These are phyloP conservation scores for Amphiprion ocellaris DNA, from an alignment of 2,113 vertebrate species.

Conservation along the genomic window DNA sequence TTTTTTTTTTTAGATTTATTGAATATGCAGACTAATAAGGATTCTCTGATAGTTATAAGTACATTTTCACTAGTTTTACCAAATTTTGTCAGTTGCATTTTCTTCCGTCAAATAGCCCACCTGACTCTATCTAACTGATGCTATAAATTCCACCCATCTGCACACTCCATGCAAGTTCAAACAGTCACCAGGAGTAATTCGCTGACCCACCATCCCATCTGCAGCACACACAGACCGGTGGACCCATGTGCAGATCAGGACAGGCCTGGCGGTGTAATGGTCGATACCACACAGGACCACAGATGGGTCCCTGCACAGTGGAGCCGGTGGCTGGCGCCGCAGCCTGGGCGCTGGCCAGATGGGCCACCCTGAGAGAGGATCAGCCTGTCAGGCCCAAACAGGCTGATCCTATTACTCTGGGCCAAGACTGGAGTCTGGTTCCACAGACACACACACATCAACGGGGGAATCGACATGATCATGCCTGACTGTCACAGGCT, in stretches of 20 bases:
- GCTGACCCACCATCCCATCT: slow-evolving; percentile 61
- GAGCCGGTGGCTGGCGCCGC: slow-evolving; percentile 65
- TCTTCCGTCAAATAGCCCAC: neutral
- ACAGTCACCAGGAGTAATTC: slow-evolving; percentile 20
- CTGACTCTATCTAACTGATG: neutral
- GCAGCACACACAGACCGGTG: slow-evolving; percentile 51
- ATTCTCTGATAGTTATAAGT: too few relatives aligned
- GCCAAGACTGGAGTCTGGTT: slow-evolving; percentile 68
- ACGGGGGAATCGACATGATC: slow-evolving; percentile 59
- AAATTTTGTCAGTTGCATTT: neutral
- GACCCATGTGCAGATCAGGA: slow-evolving; percentile 56
- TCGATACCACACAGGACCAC: slow-evolving; percentile 72
- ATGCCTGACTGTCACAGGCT: slow-evolving; percentile 33
- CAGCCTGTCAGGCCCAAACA: slow-evolving; percentile 69
- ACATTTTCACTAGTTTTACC: neutral
- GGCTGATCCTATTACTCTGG: slow-evolving; percentile 75
- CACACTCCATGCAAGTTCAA: slow-evolving; percentile 16
- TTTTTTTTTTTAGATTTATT: too few relatives aligned
- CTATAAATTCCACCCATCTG: slow-evolving; percentile 15
- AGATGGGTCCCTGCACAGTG: slow-evolving; percentile 73
- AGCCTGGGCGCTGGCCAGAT: slow-evolving; percentile 72
- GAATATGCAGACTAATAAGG: too few relatives aligned
- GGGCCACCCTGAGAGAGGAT: slow-evolving; percentile 78
- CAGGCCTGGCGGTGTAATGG: slow-evolving; percentile 54
- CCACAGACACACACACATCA: slow-evolving; percentile 47